A percentile compares a stretch with the other conserved stretches of the same genome.
These are phyloP conservation scores for Fulmarus glacialis DNA, from an alignment of 2,113 vertebrate genomes.

Conservation along the genomic window DNA sequence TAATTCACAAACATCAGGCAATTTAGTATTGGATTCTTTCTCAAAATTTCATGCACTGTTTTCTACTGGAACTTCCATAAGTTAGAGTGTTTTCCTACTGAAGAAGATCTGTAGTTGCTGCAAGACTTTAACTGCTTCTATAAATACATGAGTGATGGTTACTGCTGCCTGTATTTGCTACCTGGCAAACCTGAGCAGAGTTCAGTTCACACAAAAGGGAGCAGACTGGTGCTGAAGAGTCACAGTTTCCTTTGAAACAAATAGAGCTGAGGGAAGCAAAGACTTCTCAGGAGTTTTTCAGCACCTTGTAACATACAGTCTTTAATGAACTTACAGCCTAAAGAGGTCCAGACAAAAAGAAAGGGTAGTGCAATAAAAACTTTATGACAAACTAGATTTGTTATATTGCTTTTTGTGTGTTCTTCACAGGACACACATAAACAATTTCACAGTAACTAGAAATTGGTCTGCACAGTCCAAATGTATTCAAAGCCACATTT, in stretches of 20 bases:
- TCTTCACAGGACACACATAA: not conserved
- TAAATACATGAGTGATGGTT: not conserved
- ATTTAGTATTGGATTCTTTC: not conserved
- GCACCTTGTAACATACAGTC: not conserved
- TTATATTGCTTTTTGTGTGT: not conserved
- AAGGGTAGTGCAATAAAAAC: not conserved
- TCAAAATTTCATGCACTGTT: not conserved
- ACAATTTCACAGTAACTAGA: not conserved
- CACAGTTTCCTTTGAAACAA: not conserved
- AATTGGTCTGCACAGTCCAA: not conserved
- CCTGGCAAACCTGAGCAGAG: not conserved
- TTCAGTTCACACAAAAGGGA: not conserved
- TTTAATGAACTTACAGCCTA: not conserved
- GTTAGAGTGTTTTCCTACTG: not conserved
- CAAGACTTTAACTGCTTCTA: not conserved
- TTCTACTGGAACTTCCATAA: not conserved
- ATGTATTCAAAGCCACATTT: not conserved
- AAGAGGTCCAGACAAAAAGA: not conserved
- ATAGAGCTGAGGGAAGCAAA: not conserved
- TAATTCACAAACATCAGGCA: not conserved
- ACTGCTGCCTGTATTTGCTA: not conserved
- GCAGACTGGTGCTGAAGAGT: not conserved
- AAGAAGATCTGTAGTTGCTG: not conserved
- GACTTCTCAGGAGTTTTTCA: not conserved
- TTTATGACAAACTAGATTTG: not conserved